phyloP scores from a whole-genome alignment of 2,113 vertebrate genomes.

The Alexandromys fortis region DNA sequence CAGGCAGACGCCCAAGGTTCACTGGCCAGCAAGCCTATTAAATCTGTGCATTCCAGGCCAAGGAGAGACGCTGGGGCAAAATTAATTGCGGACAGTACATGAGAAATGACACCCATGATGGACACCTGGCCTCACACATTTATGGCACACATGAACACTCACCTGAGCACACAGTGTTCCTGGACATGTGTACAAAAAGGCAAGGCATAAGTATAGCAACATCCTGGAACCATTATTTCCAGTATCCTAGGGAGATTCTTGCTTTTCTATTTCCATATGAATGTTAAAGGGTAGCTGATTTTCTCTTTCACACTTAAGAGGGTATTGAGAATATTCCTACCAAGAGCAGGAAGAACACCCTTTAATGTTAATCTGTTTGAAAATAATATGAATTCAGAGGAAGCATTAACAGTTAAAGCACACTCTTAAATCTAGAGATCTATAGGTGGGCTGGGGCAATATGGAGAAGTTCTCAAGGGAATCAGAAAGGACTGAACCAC shows the following conservation, averaged over 20 bases:
- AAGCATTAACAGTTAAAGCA: background rate
- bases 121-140: background rate
- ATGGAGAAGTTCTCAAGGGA: background rate
- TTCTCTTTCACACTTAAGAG: background rate
- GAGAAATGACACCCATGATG: background rate
- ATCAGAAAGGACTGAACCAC: background rate
- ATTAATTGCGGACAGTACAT: background rate
- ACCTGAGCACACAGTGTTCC: background rate
- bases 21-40: background rate
- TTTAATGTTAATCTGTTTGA: background rate
- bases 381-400: background rate
- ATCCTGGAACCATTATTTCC: rapidly evolving
- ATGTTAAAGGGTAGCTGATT: background rate
- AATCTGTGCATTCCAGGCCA: background rate
- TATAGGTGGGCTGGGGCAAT: background rate
- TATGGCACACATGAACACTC: background rate
- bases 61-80: no score
- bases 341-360: background rate
- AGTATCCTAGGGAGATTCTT: background rate
- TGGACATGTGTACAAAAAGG: background rate
- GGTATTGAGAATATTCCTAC: background rate
- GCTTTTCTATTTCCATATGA: background rate
- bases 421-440: background rate
- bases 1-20: background rate
- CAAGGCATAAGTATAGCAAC: background rate